A percentile compares a stretch with the other conserved stretches of the same genome.
Conservation (phyloP, 2,888 invertebrate genomes). For the Drosophila subquinaria region DNA sequence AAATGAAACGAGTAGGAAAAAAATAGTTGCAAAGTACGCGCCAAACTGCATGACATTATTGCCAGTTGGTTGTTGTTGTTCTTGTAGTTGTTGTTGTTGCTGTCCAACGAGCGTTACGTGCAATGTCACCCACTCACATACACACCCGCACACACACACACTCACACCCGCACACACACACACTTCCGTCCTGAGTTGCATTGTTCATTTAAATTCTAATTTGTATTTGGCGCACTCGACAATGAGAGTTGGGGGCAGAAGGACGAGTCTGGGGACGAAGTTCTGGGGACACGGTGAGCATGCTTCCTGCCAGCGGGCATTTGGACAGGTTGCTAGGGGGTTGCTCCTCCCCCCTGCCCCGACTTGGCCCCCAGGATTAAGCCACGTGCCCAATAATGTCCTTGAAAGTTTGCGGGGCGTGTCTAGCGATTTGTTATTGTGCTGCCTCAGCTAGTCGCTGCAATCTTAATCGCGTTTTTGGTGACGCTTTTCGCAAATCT, state of each 20-base stretch:
- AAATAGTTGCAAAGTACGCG: slow-evolving; percentile 57
- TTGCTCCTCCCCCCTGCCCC: not conserved
- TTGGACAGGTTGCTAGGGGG: slow-evolving; percentile 48
- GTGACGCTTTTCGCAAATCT: slow-evolving; percentile 36
- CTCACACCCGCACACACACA: slow-evolving; percentile 45
- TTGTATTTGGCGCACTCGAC: slow-evolving; percentile 78
- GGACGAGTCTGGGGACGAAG: slow-evolving; percentile 25
- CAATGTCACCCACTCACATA: slow-evolving; percentile 62
- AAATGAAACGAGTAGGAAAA: slow-evolving; percentile 27
- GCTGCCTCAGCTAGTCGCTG: slow-evolving; percentile 46
- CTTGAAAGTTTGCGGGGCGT: slow-evolving; percentile 68
- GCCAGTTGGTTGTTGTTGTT: slow-evolving; percentile 44
- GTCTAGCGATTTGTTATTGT: slow-evolving; percentile 52
- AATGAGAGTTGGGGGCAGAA: slow-evolving; percentile 45
- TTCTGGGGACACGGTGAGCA: slow-evolving; percentile 50
- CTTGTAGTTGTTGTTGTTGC: slow-evolving; percentile 31
- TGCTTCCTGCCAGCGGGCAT: slow-evolving; percentile 62
- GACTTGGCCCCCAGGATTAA: slow-evolving; percentile 19
- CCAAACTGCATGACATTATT: slow-evolving; percentile 77
- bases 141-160: slow-evolving; percentile 40
- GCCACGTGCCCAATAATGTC: slow-evolving; percentile 67
- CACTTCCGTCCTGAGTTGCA: slow-evolving; percentile 76
- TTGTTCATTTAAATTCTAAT: slow-evolving; percentile 82
- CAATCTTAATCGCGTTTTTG: slow-evolving; percentile 60
- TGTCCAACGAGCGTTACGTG: slow-evolving; percentile 61